Evolutionary conservation across 1,140 invertebrate species (phyloP).

Genomic region (Neomicropteryx cornuta): DNA sequence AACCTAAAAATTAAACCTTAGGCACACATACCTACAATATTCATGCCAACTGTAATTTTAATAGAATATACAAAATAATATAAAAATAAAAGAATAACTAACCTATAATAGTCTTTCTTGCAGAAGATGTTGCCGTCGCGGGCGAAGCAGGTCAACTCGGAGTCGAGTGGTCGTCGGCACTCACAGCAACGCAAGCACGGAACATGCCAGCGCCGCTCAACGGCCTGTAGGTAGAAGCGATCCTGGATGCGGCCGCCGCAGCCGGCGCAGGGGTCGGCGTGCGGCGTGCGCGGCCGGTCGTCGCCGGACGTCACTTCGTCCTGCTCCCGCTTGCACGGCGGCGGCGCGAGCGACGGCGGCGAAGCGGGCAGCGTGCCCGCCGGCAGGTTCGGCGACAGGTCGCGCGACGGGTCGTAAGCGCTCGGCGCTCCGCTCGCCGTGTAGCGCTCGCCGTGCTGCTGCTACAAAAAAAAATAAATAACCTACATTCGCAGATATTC

Average conservation of each 20-base stretch:
- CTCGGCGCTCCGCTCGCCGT: slow-evolving; percentile 51
- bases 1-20: too few species aligned
- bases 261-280: slow-evolving; percentile 64
- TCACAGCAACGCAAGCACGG: slow-evolving; percentile 85
- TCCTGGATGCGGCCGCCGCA: slow-evolving; percentile 76
- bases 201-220: slow-evolving; percentile 88
- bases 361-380: slow-evolving; percentile 44
- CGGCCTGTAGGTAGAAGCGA: slow-evolving; percentile 84
- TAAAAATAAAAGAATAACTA: slow-evolving; percentile 33
- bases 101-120: slow-evolving; percentile 97
- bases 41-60: too few species aligned
- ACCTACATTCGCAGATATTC: too few species aligned
- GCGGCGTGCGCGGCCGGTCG: slow-evolving; percentile 26
- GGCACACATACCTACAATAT: too few species aligned
- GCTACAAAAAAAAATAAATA: slow-evolving; percentile 23
- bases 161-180: slow-evolving; percentile 80
- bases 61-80: too few species aligned
- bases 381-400: slow-evolving; percentile 59
- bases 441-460: slow-evolving; percentile 49
- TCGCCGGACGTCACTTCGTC: too few species aligned
- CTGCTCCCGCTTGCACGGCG: slow-evolving; percentile 36
- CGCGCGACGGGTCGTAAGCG: slow-evolving; percentile 56
- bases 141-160: slow-evolving; percentile 87
- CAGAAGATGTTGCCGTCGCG: slow-evolving; percentile 92
- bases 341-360: slow-evolving; percentile 41